Percentiles rank a stretch among this genome's conserved stretches.
Conservation (phyloP, 2,797 vertebrate species). For the Limnodromus scolopaceus region DNA sequence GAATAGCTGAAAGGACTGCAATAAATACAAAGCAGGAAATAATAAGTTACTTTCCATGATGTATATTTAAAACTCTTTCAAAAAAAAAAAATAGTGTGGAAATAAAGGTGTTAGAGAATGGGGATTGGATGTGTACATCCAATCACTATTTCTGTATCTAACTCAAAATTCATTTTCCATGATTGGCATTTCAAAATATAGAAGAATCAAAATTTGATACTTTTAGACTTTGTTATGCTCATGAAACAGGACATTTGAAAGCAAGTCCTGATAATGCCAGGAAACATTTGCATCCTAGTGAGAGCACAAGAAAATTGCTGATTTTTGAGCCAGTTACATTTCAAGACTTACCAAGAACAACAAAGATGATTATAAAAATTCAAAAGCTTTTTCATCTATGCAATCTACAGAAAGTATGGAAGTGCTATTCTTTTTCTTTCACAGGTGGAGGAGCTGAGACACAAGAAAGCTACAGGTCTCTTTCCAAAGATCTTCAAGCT, state of each 20-base stretch:
- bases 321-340: not conserved
- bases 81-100: not conserved
- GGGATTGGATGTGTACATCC: rapidly evolving
- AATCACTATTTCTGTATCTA: not conserved
- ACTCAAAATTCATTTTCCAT: not conserved
- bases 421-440: not conserved
- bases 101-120: not conserved
- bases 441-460: not conserved
- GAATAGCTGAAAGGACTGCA: not conserved
- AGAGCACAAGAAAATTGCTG: not conserved
- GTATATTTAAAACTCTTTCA: not conserved
- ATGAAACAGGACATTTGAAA: not conserved
- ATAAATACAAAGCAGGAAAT: not conserved
- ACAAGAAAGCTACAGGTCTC: not conserved
- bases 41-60: not conserved
- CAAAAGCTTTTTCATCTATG: not conserved
- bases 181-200: not conserved
- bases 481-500: not conserved
- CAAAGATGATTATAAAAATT: not conserved
- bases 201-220: not conserved
- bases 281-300: not conserved
- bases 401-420: not conserved
- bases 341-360: not conserved
- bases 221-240: not conserved
- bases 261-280: not conserved